Percentiles rank a stretch among this genome's conserved stretches.
phyloP scores from a whole-genome alignment of 2,113 vertebrate genomes.

The Triplophysa siluroides region DNA sequence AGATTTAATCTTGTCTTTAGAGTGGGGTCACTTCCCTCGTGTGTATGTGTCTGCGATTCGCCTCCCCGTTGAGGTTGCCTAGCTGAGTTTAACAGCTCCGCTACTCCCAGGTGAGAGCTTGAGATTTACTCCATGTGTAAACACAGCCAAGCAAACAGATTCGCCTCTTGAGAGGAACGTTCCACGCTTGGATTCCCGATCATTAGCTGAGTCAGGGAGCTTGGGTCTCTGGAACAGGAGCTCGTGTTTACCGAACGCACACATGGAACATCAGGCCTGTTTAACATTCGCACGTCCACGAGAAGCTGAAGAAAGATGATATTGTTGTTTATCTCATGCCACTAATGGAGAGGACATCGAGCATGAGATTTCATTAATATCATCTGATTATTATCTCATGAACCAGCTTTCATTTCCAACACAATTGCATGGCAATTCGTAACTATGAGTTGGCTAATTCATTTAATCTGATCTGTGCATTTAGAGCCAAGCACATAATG shows the following conservation, averaged over 20 bases:
- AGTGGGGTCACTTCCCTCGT: constrained; percentile 27
- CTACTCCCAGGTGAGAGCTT: constrained; percentile 46
- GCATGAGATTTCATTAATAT: neutral
- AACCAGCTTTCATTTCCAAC: neutral
- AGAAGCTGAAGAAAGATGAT: constrained; percentile 2
- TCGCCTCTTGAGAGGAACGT: constrained; percentile 32
- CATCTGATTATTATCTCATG: neutral
- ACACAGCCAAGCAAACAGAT: constrained; percentile 45
- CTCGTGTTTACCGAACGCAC: constrained; percentile 27
- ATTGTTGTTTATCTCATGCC: neutral
- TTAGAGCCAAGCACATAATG: too few relatives aligned
- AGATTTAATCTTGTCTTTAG: constrained; percentile 38
- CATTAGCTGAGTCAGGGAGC: constrained; percentile 52
- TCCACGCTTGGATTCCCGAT: constrained; percentile 40
- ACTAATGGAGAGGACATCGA: neutral
- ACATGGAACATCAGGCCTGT: neutral
- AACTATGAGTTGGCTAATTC: too few relatives aligned
- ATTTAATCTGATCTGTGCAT: too few relatives aligned
- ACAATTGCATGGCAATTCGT: too few relatives aligned
- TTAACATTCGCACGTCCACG: neutral
- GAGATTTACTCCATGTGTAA: constrained; percentile 43
- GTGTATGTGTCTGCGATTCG: constrained; percentile 12
- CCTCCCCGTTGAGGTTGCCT: constrained; percentile 14
- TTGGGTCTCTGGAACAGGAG: constrained; percentile 37
- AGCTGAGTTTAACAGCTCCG: constrained; percentile 42